Evolutionary conservation across 2,113 vertebrate genomes (phyloP).

Genomic region (Climacteris rufus): DNA sequence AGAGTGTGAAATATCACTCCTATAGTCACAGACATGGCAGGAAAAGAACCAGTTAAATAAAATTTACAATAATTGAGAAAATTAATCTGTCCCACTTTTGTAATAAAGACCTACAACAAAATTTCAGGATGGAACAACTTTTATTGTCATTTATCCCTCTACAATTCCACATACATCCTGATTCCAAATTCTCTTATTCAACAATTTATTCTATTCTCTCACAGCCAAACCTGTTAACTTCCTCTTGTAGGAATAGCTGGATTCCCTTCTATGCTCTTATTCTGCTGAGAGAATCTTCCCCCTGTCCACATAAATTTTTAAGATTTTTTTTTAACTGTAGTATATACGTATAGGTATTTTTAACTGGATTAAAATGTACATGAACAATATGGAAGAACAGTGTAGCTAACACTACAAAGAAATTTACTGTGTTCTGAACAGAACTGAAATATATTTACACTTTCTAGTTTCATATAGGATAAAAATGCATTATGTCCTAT

Average conservation of each 20-base stretch:
- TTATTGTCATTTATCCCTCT: neutral
- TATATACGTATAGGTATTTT: neutral
- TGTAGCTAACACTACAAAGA: neutral
- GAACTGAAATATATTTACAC: neutral
- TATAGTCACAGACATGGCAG: neutral
- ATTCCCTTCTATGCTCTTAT: neutral
- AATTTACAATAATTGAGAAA: neutral
- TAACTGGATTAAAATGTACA: neutral
- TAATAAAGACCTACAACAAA: neutral
- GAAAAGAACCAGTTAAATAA: neutral
- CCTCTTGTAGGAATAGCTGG: neutral
- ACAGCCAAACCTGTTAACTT: neutral
- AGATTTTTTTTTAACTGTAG: neutral
- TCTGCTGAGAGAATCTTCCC: neutral
- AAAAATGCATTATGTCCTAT: neutral
- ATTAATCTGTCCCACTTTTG: neutral
- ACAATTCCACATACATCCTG: neutral
- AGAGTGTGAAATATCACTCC: neutral
- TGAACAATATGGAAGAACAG: neutral
- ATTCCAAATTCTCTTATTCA: neutral
- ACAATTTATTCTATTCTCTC: neutral
- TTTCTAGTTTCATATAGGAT: neutral
- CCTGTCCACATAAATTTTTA: neutral
- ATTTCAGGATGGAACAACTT: neutral
- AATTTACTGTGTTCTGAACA: neutral